Conservation (phyloP, 2,797 vertebrate species). For the Morus bassanus region DNA sequence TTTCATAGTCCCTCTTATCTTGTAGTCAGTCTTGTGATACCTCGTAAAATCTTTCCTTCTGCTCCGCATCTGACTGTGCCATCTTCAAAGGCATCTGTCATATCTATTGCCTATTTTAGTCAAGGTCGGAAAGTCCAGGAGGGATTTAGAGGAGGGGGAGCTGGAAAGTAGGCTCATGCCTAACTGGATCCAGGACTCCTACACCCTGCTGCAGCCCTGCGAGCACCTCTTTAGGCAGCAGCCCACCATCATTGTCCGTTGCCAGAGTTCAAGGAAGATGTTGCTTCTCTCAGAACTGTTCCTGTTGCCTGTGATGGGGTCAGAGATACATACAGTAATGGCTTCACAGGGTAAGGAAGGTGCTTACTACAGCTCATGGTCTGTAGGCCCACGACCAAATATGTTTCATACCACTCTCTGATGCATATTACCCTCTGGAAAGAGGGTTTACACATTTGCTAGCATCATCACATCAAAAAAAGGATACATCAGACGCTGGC, state of each 20-base stretch:
- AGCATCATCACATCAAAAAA: neutral
- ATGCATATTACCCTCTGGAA: neutral
- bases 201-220: neutral
- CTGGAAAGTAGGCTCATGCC: neutral
- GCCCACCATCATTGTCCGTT: rapidly evolving
- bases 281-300: neutral
- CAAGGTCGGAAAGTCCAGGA: neutral
- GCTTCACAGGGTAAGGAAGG: neutral
- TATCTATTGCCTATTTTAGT: neutral
- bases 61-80: neutral
- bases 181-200: neutral
- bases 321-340: neutral
- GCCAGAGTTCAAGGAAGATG: neutral
- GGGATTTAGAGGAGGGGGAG: neutral
- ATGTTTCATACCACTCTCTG: neutral
- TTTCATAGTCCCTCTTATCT: neutral
- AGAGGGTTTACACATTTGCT: neutral
- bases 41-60: neutral
- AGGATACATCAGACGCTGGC: neutral
- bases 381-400: neutral
- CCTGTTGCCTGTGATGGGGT: neutral
- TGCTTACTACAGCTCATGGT: neutral
- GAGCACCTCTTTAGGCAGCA: neutral
- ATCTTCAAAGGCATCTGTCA: neutral
- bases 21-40: neutral